Evolutionary conservation across 2,113 vertebrate species (phyloP), one percentile per base, ranked within the genome.

Genomic region (Otis tarda): DNA sequence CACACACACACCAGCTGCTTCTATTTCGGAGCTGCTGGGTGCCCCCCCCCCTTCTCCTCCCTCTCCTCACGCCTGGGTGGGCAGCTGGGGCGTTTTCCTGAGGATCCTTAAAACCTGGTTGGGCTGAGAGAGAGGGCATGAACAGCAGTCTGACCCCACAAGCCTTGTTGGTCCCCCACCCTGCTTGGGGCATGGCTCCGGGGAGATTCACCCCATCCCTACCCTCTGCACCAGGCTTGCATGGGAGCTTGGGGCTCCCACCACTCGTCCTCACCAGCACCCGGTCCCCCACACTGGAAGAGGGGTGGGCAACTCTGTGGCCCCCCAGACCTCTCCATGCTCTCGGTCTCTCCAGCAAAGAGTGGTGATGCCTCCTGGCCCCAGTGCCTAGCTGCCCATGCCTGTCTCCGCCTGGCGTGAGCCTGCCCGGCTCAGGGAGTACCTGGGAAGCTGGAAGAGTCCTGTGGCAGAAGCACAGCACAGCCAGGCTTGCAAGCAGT

Each of bases 1-100:
- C 98, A 97, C 97, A 90, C 96, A 94, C 97, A 70, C 97, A 96
- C 97, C 96, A 98, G 97, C 96, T 92, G 96, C 97, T 96, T 93
- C 97, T 98, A 97, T 97, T 97, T 96, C 65, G 4, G 97, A 98
- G 96, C 93, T 96, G 87, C 95, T 68, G 87, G 76, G 95, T 90
- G 64, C 90, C 70, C 83, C 79, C 93, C 90, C 28, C 27, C 94
- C 83, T 83, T 69, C 41, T 90, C 94, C 73, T 93, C 93, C 56
- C 19, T 67, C 81, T 96, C 89, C 90, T 93, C 85, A 16, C 2
- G 27, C 85, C 84, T 47, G 49, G 80, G 89, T 75, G 67, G 92
- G 93, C 53, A 74, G 74, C 90, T 77, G 81, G 78, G 56, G 76
- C 0, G 2, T 71, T 84, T 67, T 80, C 73, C 33, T 31, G 15